Base-by-base conservation (phyloP, 2,888 invertebrate species). In the Lamellibrachia columna region DNA sequence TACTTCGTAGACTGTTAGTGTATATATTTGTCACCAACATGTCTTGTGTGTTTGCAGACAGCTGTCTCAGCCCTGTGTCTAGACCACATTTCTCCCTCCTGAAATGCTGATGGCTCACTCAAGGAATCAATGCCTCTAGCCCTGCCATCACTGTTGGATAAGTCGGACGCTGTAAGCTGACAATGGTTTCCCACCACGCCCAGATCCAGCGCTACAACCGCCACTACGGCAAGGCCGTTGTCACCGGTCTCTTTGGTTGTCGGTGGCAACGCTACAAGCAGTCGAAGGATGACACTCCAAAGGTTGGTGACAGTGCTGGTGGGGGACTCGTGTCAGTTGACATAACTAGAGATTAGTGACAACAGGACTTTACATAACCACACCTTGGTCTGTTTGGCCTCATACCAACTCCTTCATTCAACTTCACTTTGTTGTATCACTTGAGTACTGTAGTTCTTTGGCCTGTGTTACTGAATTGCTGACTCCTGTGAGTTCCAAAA, bases 261-360 rank as follows among this genome's bases (percentile, higher is more conserved):
- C 93, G 96, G 91, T 96, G 96, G 96, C 95, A 96, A 92, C 94
- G 96, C 40, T 96, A 96, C 94, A 95, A 96, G 93, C 96, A 96
- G 94, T 96, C 96, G 7, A 95, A 94, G 9, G 93, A 95, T 90
- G 95, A 95, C 91, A 95, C 94, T 92, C 94, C 95, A 93, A 95
- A 95, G 95, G 96, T 95, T 53, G 75, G 22, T 15, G 22, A n/a
- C 75, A 75, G 2, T n/a, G n/a, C 75, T 75, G 75, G 22, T n/a
- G 2, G 75, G 22, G 22, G 15, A 90, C 91, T 91, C 55, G 91
- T 91, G 28, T 53, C 75, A 75, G 22, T 75, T 6, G 75, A 6
- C n/a, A n/a, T 22, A 75, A 75, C n/a, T 15, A 22, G 75, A 75
- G 75, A 2, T 11, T 22, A 6, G n/a, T 75, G 2, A 22, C 4